A percentile compares a stretch with the other conserved stretches of the same genome.
Evolutionary conservation across 2,888 invertebrate genomes (phyloP).

Genomic region (Eudemis profundana): DNA sequence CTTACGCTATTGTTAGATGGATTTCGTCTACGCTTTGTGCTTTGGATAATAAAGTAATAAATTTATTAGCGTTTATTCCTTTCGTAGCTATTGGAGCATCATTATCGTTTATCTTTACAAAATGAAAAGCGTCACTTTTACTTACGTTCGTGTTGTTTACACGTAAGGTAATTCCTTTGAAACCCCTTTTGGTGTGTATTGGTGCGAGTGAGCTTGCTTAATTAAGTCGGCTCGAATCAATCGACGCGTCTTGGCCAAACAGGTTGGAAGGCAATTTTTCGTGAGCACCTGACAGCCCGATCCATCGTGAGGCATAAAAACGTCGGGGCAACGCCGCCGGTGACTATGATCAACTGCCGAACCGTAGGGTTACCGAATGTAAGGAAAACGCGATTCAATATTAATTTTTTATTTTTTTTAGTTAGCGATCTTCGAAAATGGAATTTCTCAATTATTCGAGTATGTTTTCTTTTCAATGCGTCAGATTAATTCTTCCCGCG

Average conservation of each 20-base stretch:
- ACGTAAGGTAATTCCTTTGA: slow-evolving; percentile 29
- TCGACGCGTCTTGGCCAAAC: slow-evolving; percentile 54
- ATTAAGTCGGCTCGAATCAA: slow-evolving; percentile 55
- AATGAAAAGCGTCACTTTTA: slow-evolving; percentile 27
- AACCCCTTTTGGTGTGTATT: slow-evolving; percentile 34
- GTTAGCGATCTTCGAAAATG: not conserved
- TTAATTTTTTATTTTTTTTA: slow-evolving; percentile 8
- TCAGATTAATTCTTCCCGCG: not conserved
- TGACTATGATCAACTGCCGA: slow-evolving; percentile 73
- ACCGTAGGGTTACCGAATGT: slow-evolving; percentile 56
- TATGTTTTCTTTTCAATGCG: not conserved
- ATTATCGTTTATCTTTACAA: slow-evolving; percentile 7
- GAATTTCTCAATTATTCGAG: not conserved
- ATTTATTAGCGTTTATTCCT: slow-evolving; percentile 19
- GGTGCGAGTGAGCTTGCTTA: slow-evolving; percentile 49
- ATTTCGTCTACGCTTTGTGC: slow-evolving; percentile 24
- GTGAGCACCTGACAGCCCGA: slow-evolving; percentile 70
- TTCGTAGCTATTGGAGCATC: slow-evolving; percentile 28
- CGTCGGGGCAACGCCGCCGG: slow-evolving; percentile 65
- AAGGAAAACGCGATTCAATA: slow-evolving; percentile 15
- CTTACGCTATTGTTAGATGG: slow-evolving; percentile 45
- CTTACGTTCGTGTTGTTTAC: slow-evolving; percentile 21
- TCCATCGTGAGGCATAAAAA: slow-evolving; percentile 72
- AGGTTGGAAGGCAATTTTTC: slow-evolving; percentile 67
- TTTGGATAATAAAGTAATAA: slow-evolving; percentile 34